phyloP scores from a whole-genome alignment of 1,140 invertebrate species.

The Drosophila ogumai region DNA sequence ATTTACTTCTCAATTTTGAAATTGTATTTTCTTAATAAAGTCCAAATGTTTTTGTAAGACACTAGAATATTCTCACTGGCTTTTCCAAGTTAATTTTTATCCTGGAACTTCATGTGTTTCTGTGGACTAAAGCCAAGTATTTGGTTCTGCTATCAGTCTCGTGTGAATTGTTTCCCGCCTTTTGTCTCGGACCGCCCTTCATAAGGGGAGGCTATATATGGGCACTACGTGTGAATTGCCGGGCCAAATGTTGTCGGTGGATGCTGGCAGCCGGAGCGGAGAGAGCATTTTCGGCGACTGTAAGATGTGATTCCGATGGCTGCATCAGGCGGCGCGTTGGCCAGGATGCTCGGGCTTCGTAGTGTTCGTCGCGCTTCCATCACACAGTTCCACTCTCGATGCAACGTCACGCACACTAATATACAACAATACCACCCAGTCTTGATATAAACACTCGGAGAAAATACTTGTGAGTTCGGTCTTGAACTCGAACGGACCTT shows the following conservation, averaged over 20 bases:
- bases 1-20: no score
- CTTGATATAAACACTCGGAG: slow-evolving; percentile 1
- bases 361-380: slow-evolving; percentile 77
- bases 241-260: slow-evolving; percentile 40
- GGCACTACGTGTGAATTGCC: slow-evolving; percentile 56
- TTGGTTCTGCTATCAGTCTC: slow-evolving; percentile 35
- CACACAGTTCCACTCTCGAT: slow-evolving; percentile 57
- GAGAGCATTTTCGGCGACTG: slow-evolving; percentile 27
- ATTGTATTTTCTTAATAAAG: neutral
- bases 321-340: slow-evolving; percentile 41
- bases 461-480: neutral
- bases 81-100: slow-evolving; percentile 13
- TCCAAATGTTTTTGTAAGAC: neutral
- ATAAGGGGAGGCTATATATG: slow-evolving; percentile 43
- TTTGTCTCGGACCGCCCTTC: slow-evolving; percentile 4
- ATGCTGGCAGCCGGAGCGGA: slow-evolving; percentile 17
- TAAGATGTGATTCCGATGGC: slow-evolving; percentile 60
- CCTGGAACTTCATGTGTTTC: slow-evolving; percentile 16
- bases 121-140: slow-evolving; percentile 8
- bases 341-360: slow-evolving; percentile 49
- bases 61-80: neutral
- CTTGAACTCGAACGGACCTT: neutral
- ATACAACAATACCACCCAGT: slow-evolving; percentile 70
- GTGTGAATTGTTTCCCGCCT: slow-evolving; percentile 35
- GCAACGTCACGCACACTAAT: slow-evolving; percentile 79